A percentile compares a stretch with the other conserved stretches of the same genome.
Conservation (phyloP, 2,113 vertebrate species). For the Argyrosomus japonicus region DNA sequence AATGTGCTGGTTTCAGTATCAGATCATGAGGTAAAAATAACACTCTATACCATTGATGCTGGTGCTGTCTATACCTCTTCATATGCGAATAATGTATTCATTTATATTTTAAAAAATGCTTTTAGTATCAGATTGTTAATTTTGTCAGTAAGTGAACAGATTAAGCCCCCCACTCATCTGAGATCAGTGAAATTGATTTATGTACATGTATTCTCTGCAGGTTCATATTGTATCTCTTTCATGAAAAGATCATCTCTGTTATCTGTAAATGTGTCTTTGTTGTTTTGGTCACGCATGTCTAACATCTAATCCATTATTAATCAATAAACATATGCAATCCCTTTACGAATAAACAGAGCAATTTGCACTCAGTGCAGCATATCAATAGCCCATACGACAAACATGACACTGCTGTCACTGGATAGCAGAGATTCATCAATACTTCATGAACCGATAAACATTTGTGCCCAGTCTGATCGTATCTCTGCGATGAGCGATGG, state of each 20-base stretch:
- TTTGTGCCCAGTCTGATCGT: constrained; percentile 40
- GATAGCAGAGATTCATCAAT: constrained; percentile 61
- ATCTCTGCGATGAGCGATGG: constrained; percentile 50
- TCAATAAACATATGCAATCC: constrained; percentile 45
- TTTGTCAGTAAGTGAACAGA: background rate
- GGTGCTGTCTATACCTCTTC: background rate
- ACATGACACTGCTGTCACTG: constrained; percentile 33
- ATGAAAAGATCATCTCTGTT: constrained; percentile 1
- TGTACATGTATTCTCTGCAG: background rate
- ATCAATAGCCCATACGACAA: constrained; percentile 64
- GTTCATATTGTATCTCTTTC: background rate
- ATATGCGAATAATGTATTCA: background rate
- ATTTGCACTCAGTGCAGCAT: constrained; percentile 36
- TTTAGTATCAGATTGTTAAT: background rate
- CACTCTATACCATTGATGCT: background rate
- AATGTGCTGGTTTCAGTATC: background rate
- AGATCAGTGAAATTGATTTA: constrained; percentile 25
- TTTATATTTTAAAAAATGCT: background rate
- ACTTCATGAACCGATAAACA: constrained; percentile 64
- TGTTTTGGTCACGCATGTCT: constrained; percentile 7
- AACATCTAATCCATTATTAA: constrained; percentile 61
- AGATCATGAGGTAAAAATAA: background rate
- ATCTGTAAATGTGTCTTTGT: constrained; percentile 13
- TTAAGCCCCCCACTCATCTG: background rate
- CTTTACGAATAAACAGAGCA: constrained; percentile 55